phyloP scores from a whole-genome alignment of 2,113 vertebrate species.

The Sceloporus tristichus region DNA sequence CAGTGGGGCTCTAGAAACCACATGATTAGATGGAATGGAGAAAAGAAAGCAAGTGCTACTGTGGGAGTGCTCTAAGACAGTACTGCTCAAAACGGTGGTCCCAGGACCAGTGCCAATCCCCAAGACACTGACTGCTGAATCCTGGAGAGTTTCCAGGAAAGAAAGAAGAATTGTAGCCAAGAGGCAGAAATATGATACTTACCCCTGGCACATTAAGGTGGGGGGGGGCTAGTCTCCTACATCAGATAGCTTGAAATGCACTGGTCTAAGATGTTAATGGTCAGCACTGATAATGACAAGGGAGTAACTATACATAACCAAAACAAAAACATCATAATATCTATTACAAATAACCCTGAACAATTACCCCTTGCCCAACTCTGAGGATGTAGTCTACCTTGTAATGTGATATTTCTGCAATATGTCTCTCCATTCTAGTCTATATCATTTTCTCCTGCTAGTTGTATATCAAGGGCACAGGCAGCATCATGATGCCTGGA shows the following conservation, averaged over 20 bases:
- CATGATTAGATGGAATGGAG: not conserved
- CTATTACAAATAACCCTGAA: not conserved
- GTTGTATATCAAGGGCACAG: not conserved
- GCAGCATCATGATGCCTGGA: not conserved
- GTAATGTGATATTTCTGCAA: no score
- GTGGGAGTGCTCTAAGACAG: no score
- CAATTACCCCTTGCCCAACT: not conserved
- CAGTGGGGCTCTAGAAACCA: not conserved
- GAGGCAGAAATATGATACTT: no score
- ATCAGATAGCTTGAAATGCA: not conserved
- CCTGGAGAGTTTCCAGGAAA: no score
- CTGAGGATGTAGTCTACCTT: no score
- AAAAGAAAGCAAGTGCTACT: not conserved
- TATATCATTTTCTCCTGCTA: not conserved
- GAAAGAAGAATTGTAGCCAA: no score
- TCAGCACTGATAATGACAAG: not conserved
- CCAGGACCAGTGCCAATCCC: no score
- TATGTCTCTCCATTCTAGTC: not conserved
- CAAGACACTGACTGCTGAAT: no score
- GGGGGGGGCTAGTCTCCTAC: no score
- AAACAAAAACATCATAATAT: not conserved
- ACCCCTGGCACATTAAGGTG: no score
- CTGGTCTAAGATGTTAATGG: not conserved
- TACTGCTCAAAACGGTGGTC: no score
- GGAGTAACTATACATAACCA: not conserved